These are phyloP conservation scores for Aegypius monachus DNA, from an alignment of 2,113 vertebrate species.

Conservation along the genomic window DNA sequence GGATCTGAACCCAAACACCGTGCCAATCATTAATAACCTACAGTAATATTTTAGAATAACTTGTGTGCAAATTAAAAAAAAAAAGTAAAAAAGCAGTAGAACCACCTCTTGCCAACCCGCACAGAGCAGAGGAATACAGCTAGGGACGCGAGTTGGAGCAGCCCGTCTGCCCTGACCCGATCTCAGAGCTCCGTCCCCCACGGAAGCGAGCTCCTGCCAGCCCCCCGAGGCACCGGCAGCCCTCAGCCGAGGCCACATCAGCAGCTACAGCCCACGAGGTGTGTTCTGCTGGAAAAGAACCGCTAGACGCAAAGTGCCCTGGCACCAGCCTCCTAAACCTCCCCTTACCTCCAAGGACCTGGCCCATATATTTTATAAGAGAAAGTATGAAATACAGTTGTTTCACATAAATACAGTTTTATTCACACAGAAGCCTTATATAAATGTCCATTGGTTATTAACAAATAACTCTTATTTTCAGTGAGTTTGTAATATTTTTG, in stretches of 20 bases:
- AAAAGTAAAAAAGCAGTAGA: not conserved
- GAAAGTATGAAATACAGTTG: not conserved
- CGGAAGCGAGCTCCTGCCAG: not conserved
- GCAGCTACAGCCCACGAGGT: not conserved
- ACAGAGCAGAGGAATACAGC: not conserved
- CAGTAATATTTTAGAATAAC: not conserved
- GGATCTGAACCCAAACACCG: not conserved
- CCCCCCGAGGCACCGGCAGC: fast-evolving
- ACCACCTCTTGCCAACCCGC: not conserved
- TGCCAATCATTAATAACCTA: not conserved
- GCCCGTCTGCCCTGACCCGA: not conserved
- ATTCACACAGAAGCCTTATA: not conserved
- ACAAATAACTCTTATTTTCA: not conserved
- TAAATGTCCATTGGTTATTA: not conserved
- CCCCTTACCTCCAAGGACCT: not conserved
- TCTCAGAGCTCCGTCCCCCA: not conserved
- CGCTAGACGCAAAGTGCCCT: not conserved
- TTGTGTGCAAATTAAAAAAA: not conserved
- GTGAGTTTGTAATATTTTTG: not conserved
- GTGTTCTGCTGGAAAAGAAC: not conserved
- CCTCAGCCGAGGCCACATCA: not conserved
- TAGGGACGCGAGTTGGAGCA: not conserved
- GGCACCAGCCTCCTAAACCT: not conserved
- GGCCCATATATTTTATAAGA: not conserved
- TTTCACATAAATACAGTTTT: not conserved